These are phyloP conservation scores for Rhynchophorus ferrugineus DNA, from an alignment of 1,140 invertebrate genomes.

Conservation along the genomic window DNA sequence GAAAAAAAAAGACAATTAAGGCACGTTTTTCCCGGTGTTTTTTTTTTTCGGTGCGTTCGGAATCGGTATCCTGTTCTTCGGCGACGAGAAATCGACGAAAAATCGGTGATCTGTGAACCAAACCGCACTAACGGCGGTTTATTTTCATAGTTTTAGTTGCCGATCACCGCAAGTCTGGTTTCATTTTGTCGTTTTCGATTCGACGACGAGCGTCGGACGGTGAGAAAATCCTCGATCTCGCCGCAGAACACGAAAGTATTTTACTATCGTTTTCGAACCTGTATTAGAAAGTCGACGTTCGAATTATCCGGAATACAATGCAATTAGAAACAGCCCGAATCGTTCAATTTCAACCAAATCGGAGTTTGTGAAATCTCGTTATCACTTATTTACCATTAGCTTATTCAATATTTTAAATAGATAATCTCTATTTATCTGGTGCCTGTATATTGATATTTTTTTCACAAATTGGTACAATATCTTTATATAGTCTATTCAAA, in stretches of 20 bases:
- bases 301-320: no score
- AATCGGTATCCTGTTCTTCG: constrained; percentile 6
- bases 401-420: no score
- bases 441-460: no score
- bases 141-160: constrained; percentile 9
- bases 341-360: no score
- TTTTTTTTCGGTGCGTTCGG: background rate
- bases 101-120: constrained; percentile 10
- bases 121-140: constrained; percentile 8
- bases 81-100: constrained; percentile 7
- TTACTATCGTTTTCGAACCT: no score
- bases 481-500: no score
- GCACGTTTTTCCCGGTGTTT: background rate
- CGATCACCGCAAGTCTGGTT: constrained; percentile 6
- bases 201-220: background rate
- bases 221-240: background rate
- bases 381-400: no score
- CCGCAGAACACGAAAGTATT: background rate
- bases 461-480: no score
- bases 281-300: no score
- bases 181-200: background rate
- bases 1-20: background rate
- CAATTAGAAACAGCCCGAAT: no score
- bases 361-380: no score
- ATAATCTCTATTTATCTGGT: no score